Evolutionary conservation across 2,113 vertebrate species (phyloP), one percentile per base, ranked within the genome.

Genomic region (Rhagologus leucostigma): DNA sequence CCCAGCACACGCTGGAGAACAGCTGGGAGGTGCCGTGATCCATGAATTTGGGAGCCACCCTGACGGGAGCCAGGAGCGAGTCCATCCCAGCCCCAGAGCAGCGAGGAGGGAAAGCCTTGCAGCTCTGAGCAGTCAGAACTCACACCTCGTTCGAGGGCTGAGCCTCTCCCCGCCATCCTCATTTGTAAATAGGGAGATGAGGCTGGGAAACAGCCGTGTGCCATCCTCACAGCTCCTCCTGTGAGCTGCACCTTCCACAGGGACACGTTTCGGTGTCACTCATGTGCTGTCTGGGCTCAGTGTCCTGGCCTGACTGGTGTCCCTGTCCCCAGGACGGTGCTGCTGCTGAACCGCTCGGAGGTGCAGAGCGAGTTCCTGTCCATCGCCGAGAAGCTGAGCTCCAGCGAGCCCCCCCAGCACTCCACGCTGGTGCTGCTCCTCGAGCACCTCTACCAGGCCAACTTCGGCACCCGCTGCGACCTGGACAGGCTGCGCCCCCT

Each of bases 401-500:
- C 81, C 20, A 84, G 98, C 0, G 96, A 97, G 57, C 97, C 97
- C 56, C 98, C 99, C 0, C 98, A 97, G 56, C 97, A 71, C 9
- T 88, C 98, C 30, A 97, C 96, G 10, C 98, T 98, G 67, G 47
- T 98, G 83, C 98, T 97, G 29, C 98, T 99, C 81, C 98, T 99
- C 39, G 97, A 99, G 90, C 99, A 99, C 5, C 98, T 98, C 91
- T 99, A 98, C 97, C 99, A 99, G 98, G 98, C 99, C 67, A 98
- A 92, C 57, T 98, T 99, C 0, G 99, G 99, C 50, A 95, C 98
- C 87, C 90, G 87, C 87, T 99, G 98, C 3, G 97, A 99, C 55
- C 97, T 99, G n/a, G 93, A 83, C 0, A 85, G 91, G 65, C 97
- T 99, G 78, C 98, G 97, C 41, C 74, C 30, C 47, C 90, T 95